Conservation (phyloP, 2,113 vertebrate species). For the Stigmatopora nigra region DNA sequence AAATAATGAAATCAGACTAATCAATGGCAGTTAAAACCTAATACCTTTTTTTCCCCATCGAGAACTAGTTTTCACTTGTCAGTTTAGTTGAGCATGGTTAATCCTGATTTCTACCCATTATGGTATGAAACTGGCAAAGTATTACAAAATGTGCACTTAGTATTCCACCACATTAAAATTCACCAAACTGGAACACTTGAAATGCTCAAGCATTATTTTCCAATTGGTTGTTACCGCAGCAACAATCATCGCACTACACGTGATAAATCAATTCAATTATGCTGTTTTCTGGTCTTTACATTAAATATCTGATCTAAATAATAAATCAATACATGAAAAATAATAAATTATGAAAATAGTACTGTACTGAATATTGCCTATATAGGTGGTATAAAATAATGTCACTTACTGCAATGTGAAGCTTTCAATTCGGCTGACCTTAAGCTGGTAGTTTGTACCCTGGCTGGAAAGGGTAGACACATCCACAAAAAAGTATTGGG, state of each 20-base stretch:
- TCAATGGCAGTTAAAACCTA: not conserved
- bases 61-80: not conserved
- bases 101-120: not conserved
- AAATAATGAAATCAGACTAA: conserved; percentile 14
- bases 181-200: no score
- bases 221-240: no score
- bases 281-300: no score
- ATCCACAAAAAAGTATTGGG: conserved; percentile 88
- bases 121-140: no score
- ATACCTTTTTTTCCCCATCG: not conserved
- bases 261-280: no score
- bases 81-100: not conserved
- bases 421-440: conserved; percentile 82
- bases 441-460: conserved; percentile 80
- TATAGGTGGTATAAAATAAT: not conserved
- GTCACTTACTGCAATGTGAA: conserved; percentile 84
- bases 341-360: not conserved
- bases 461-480: conserved; percentile 83
- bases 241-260: no score
- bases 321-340: no score
- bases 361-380: not conserved
- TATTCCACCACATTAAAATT: no score
- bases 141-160: no score
- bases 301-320: no score
- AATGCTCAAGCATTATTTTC: no score